phyloP scores from a whole-genome alignment of 2,888 invertebrate genomes.

The Dendrolimus houi region DNA sequence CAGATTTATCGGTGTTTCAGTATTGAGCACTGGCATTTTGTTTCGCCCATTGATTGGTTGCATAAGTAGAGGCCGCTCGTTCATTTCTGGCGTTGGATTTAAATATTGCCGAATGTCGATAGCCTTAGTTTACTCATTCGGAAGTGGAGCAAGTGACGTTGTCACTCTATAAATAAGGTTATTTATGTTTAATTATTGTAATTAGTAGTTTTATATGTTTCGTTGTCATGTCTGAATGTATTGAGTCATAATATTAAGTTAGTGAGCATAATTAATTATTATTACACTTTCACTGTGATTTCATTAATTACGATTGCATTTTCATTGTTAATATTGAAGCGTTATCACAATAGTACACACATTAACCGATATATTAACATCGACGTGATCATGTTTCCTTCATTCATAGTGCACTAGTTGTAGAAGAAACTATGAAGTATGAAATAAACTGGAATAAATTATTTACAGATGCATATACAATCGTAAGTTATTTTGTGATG shows the following conservation, averaged over 20 bases:
- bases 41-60: conserved; percentile 13
- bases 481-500: conserved; percentile 35
- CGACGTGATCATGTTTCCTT: conserved; percentile 1
- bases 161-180: conserved; percentile 38
- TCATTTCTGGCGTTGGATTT: conserved; percentile 16
- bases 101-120: conserved; percentile 11
- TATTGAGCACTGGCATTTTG: conserved; percentile 13
- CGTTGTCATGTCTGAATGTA: conserved; percentile 52
- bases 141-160: conserved; percentile 29
- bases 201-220: conserved; percentile 51
- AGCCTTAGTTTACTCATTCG: conserved; percentile 10
- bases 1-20: conserved; percentile 35
- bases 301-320: conserved; percentile 63
- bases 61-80: not conserved
- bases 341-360: conserved; percentile 20
- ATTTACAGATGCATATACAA: not conserved
- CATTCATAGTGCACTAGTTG: conserved; percentile 3
- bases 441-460: conserved; percentile 1
- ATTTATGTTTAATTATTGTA: conserved; percentile 33
- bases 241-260: conserved; percentile 68
- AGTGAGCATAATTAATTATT: conserved; percentile 60
- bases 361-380: not conserved
- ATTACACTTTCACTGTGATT: conserved; percentile 71
- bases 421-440: conserved; percentile 2
- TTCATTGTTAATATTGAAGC: conserved; percentile 43